A percentile compares a stretch with the other conserved stretches of the same genome.
Evolutionary conservation across 2,888 invertebrate species (phyloP).

Genomic region (Diploptera punctata): DNA sequence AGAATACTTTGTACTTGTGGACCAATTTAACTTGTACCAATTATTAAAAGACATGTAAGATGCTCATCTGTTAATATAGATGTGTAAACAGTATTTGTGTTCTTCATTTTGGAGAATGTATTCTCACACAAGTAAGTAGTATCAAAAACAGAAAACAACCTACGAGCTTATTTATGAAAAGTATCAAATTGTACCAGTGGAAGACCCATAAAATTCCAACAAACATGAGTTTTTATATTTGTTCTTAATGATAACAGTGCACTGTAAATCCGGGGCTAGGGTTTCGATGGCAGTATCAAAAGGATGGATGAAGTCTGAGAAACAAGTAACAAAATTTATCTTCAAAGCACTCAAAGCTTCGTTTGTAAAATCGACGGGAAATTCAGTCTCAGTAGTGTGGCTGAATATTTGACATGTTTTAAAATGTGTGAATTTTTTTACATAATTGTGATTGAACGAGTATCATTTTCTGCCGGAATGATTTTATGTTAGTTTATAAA

Average conservation of each 20-base stretch:
- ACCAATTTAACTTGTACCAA: too few relatives aligned
- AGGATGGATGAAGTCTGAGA: not conserved
- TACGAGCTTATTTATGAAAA: not conserved
- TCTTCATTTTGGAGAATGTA: conserved; percentile 16
- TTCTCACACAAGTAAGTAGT: not conserved
- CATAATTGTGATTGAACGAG: not conserved
- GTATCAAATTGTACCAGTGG: not conserved
- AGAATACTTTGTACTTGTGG: too few relatives aligned
- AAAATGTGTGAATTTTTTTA: conserved; percentile 42
- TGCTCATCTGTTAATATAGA: too few relatives aligned
- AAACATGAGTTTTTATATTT: conserved; percentile 47
- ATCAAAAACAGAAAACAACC: not conserved
- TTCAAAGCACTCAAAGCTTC: too few relatives aligned
- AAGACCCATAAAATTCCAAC: not conserved
- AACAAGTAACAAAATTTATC: not conserved
- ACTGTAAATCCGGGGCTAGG: conserved; percentile 32
- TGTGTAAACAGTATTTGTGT: too few relatives aligned
- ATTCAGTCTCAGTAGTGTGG: too few relatives aligned
- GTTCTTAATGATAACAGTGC: conserved; percentile 40
- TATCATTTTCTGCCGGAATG: conserved; percentile 43
- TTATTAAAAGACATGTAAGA: too few relatives aligned
- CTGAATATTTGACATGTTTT: conserved; percentile 46
- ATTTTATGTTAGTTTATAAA: conserved; percentile 47
- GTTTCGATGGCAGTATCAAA: not conserved
- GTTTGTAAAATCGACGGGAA: conserved; percentile 45